Conservation (phyloP, 2,888 invertebrate species). For the Mylabris sibirica region DNA sequence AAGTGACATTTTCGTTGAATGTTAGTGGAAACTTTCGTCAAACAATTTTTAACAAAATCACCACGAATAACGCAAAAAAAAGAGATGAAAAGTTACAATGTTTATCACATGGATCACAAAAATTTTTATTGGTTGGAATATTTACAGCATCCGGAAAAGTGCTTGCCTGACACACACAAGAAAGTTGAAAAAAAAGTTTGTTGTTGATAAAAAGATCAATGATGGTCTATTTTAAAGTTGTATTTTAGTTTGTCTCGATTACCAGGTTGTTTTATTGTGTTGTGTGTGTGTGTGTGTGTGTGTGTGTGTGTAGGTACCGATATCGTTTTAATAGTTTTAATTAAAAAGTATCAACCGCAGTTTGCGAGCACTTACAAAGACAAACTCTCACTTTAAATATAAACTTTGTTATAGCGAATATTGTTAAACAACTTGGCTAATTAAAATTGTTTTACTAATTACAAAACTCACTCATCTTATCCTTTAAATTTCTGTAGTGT, state of each 20-base stretch:
- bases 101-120: background rate
- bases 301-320: too few relatives aligned
- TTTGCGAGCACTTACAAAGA: slow-evolving; percentile 40
- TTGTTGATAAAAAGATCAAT: too few relatives aligned
- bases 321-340: slow-evolving; percentile 33
- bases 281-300: too few relatives aligned
- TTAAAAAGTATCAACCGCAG: slow-evolving; percentile 40
- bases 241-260: too few relatives aligned
- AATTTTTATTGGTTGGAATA: background rate
- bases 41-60: background rate
- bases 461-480: slow-evolving; percentile 35
- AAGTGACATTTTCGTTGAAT: background rate
- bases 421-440: slow-evolving; percentile 42
- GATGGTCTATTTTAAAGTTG: background rate
- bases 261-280: background rate
- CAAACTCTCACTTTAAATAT: slow-evolving; percentile 40
- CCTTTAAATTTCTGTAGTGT: background rate
- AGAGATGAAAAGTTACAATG: background rate
- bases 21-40: background rate
- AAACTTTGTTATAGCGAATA: slow-evolving; percentile 43
- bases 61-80: background rate
- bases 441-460: slow-evolving; percentile 47
- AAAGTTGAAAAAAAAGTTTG: too few relatives aligned
- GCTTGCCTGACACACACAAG: background rate
- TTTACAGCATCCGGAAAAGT: background rate